Conservation (phyloP, 1,140 invertebrate species). For the Caerostris darwini region DNA sequence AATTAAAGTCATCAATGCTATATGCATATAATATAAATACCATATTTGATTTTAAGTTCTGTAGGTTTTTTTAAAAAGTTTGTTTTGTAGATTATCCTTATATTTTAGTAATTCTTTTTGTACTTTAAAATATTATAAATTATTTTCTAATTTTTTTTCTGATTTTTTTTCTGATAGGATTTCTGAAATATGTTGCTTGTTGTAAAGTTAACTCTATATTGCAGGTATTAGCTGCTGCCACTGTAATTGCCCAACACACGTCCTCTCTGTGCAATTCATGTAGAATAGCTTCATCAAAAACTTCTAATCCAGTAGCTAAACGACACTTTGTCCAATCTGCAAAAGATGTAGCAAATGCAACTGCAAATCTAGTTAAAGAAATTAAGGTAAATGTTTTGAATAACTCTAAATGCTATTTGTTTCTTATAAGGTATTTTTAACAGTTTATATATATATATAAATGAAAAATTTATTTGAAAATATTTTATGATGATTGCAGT, state of each 20-base stretch:
- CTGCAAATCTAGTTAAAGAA: slow-evolving; percentile 95
- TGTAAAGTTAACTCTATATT: slow-evolving; percentile 69
- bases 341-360: slow-evolving; percentile 98
- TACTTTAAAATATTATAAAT: too few species aligned
- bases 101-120: too few species aligned
- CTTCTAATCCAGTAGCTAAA: slow-evolving; percentile 95
- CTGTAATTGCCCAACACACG: slow-evolving; percentile 97
- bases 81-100: too few species aligned
- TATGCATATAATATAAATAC: too few species aligned
- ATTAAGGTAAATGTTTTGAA: slow-evolving; percentile 87
- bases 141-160: too few species aligned
- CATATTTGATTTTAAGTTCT: background rate
- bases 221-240: slow-evolving; percentile 93
- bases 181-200: too few species aligned
- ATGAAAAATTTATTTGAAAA: background rate
- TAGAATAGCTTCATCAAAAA: slow-evolving; percentile 94
- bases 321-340: slow-evolving; percentile 98
- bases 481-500: background rate
- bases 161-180: too few species aligned
- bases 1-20: too few species aligned
- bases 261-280: slow-evolving; percentile 97
- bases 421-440: too few species aligned
- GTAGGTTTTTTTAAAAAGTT: background rate
- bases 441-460: too few species aligned
- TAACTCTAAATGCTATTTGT: background rate